Conservation (phyloP, 2,888 invertebrate genomes). For the Eustalomyia histrio region DNA sequence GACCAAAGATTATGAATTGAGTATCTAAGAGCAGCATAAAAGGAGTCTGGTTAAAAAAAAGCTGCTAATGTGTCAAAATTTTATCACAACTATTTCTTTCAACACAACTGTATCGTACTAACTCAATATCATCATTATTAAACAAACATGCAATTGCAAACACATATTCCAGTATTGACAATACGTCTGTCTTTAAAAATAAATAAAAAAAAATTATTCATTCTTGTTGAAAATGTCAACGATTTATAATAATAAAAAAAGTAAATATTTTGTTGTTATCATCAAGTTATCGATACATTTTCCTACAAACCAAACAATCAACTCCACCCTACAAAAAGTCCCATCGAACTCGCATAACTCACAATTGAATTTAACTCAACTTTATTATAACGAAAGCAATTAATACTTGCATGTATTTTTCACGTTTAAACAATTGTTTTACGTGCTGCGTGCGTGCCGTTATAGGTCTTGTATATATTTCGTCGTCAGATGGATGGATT, state of each 20-base stretch:
- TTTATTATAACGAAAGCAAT: constrained; percentile 42
- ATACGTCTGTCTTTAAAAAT: constrained; percentile 6
- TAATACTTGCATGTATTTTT: constrained; percentile 47
- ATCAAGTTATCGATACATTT: constrained; percentile 39
- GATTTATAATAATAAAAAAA: constrained; percentile 23
- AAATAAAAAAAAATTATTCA: neutral
- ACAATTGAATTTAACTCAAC: constrained; percentile 15
- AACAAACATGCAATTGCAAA: neutral
- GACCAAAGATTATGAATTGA: too few relatives aligned
- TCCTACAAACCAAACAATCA: neutral
- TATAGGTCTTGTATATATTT: constrained; percentile 20
- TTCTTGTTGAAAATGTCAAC: constrained; percentile 54
- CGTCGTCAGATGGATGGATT: constrained; percentile 12
- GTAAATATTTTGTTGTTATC: constrained; percentile 19
- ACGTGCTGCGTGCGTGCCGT: constrained; percentile 52
- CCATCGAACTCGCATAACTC: constrained; percentile 2
- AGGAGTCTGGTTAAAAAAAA: too few relatives aligned
- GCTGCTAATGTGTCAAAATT: neutral
- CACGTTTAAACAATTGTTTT: constrained; percentile 45
- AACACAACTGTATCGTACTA: neutral
- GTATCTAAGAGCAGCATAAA: too few relatives aligned
- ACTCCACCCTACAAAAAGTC: neutral
- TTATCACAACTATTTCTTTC: neutral
- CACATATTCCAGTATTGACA: constrained; percentile 24
- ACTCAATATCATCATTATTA: neutral